Evolutionary conservation across 2,113 vertebrate genomes (phyloP), one percentile per base, ranked within the genome.

Genomic region (Ctenomys sociabilis): DNA sequence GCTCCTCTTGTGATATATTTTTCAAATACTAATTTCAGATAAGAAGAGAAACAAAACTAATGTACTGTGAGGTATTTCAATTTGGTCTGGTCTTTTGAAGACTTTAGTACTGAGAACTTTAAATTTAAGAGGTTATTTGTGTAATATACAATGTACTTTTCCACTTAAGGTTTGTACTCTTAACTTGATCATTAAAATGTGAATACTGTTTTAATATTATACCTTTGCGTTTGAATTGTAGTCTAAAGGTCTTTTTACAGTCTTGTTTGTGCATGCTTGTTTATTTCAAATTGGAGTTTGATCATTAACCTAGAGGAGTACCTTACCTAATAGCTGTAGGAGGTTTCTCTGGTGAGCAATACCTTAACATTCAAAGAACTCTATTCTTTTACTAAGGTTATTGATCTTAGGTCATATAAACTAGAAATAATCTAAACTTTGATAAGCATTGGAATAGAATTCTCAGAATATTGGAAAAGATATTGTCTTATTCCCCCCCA

Each of bases 301-400:
- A 95, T 96, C 70, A 96, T 96, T 96, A 97, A 97, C 85, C 85
- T 81, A 75, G 75, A 87, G 88, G 95, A 95, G 68, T 94, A 70
- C 70, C 84, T 91, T 90, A 92, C 75, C 75, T 95, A 93, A 7
- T 96, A 96, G 78, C 45, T 81, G 77, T 95, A 43, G 66, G 59
- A 89, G 86, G 9, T 87, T 96, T 96, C 77, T 92, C 77, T 92
- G 40, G 70, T 82, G 90, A 77, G 63, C 73, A 95, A 75, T 85
- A 88, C 45, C 57, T 92, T 94, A 93, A 80, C 54, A 93, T 95
- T 96, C 83, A 96, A 96, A 88, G 85, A 95, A 78, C 68, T 89
- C 45, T 96, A 7, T 91, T 81, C 43, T 88, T 92, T 92, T 95
- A 61, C 59, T 93, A 85, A 92, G 66, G 94, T 94, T 94, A 68